Base-by-base conservation (phyloP, 1,140 invertebrate species). In the Cydia splendana region DNA sequence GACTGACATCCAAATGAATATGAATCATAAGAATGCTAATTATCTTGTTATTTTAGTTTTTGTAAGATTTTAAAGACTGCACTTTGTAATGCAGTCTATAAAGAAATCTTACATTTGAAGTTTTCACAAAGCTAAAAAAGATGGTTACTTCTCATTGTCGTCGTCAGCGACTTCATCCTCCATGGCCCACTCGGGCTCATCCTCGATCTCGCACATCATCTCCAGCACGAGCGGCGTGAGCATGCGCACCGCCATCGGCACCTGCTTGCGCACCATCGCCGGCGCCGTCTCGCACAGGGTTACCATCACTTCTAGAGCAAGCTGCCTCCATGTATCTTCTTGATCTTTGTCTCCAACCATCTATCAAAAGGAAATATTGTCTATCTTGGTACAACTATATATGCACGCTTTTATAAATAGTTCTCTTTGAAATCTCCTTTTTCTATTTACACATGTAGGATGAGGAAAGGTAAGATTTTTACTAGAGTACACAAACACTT, bases 191-290 rank as follows among this genome's bases (percentile, higher is more conserved):
- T 97, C 96, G 38, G 96, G 95, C 81, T 99, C 97, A 24, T 99
- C 98, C 38, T 99, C 98, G 57, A 99, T 92, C 85, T 99, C 98
- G 12, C 98, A 98, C 99, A 99, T 99, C 96, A 99, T 97, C 86
- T 97, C 95, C 65, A 99, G 93, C 75, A 99, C 95, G 75, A 98
- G 94, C 0, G 97, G 96, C 18, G 99, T 96, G 80, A 98, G 91
- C 18, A 95, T 90, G 48, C 95, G 94, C 75, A 99, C 95, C 80
- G 98, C 98, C 87, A 96, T 96, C 4, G 94, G 95, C 13, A 96
- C 96, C 83, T 96, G 95, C 93, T 99, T 99, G 18, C 98, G 95
- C 15, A 99, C 96, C 97, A 99, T 99, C 2, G 98, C 97, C 15
- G 99, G 97, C 0, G 98, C 98, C 53, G 97, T 98, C 94, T 99